Evolutionary conservation across 2,888 invertebrate species (phyloP), one percentile per base, ranked within the genome.

Genomic region (Athripsodes cinereus): DNA sequence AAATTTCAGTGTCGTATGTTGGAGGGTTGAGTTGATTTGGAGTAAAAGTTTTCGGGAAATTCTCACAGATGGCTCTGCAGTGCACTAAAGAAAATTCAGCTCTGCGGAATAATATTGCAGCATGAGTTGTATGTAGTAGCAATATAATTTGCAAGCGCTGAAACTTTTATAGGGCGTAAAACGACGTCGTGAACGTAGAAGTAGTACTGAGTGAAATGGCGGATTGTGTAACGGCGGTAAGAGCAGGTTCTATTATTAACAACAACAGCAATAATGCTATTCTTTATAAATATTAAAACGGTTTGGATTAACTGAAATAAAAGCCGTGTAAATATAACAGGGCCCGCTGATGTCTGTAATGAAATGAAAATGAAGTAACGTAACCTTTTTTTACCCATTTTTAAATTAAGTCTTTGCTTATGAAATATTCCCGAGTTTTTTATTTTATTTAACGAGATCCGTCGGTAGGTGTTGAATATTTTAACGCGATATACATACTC

Each of bases 41-140:
- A 40, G 13, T 2, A 40, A 40, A 40, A 16, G 34, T 13, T 55
- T 49, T 16, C 40, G 16, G 2, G 20, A 44, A 53, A 16, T 21
- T n/a, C 10, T 20, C 22, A 53, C 47, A 53, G 53, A 53, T 53
- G 53, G 44, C 46, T 40, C 40, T 40, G 16, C 26, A 26, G 26
- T 50, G 16, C 22, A 2, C 10, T 16, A 16, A 6, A 1, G 35
- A 13, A 52, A 31, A n/a, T n/a, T n/a, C n/a, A n/a, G n/a, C n/a
- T n/a, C n/a, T 51, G 31, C 26, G 16, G 22, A 34, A 31, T 35
- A 21, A 20, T 35, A 11, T 13, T 8, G 34, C 18, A 34, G n/a
- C 20, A 34, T 10, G 13, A 40, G 13, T 8, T 8, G 13, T 8
- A 40, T 13, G 13, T 19, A 6, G 31, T 26, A 11, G 22, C 10